Evolutionary conservation across 2,113 vertebrate genomes (phyloP).

Genomic region (Nycticryphes semicollaris): DNA sequence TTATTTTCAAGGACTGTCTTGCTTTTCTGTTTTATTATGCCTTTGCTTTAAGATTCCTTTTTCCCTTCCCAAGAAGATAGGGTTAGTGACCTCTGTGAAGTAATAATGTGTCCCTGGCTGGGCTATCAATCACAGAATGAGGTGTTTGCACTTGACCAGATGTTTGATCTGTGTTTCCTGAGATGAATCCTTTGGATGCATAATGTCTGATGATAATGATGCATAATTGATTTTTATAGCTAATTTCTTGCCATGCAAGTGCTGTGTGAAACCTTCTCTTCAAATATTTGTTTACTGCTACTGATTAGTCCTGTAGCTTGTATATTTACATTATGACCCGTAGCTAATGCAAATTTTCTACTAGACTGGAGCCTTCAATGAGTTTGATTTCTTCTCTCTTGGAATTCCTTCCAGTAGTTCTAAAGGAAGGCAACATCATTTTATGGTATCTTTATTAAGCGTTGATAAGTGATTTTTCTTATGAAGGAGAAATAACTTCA

Average conservation of each 20-base stretch:
- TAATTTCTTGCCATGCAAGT: conserved; percentile 30
- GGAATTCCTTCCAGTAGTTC: neutral
- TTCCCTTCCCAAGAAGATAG: neutral
- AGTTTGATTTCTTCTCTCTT: neutral
- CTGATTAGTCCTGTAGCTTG: conserved; percentile 6
- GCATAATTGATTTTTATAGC: conserved; percentile 26
- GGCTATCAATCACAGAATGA: neutral
- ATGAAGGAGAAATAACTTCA: neutral
- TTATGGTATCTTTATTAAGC: neutral
- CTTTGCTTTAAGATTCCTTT: neutral
- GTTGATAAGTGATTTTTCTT: neutral
- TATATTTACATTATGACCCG: neutral
- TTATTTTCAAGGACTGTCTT: neutral
- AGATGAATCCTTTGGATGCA: neutral
- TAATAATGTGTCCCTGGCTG: neutral
- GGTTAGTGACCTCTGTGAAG: neutral
- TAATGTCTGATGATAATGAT: conserved; percentile 12
- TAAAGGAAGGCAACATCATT: neutral
- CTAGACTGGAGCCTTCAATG: neutral
- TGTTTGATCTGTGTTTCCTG: neutral
- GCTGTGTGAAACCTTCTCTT: neutral
- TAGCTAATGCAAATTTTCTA: conserved; percentile 29
- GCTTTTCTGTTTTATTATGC: neutral
- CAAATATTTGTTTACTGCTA: conserved; percentile 46
- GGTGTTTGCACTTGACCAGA: neutral